Conservation (phyloP, 2,888 invertebrate species). For the Dasysyrphus tricinctus region DNA sequence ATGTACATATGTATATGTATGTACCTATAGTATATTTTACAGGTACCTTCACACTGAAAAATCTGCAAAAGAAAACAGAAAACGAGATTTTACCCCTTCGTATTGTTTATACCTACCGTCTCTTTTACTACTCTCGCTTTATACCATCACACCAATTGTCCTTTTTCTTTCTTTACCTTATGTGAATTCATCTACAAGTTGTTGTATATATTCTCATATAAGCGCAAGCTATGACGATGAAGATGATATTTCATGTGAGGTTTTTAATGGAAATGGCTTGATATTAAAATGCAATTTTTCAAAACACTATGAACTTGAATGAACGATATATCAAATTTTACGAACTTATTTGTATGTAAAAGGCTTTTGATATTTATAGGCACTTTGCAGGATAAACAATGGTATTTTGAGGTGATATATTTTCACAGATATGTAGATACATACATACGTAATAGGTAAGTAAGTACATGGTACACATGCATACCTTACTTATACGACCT, state of each 20-base stretch:
- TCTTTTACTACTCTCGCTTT: slow-evolving; percentile 19
- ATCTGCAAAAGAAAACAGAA: slow-evolving; percentile 28
- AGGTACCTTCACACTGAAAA: slow-evolving; percentile 30
- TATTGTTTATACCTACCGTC: slow-evolving; percentile 36
- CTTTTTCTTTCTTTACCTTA: slow-evolving; percentile 22
- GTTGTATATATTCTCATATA: slow-evolving; percentile 27
- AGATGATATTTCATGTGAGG: background rate
- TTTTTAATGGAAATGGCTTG: slow-evolving; percentile 11
- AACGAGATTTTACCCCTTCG: slow-evolving; percentile 52
- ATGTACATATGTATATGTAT: background rate
- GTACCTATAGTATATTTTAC: background rate
- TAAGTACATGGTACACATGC: background rate
- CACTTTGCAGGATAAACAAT: slow-evolving; percentile 4
- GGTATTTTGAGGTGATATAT: background rate
- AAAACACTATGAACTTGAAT: slow-evolving; percentile 51
- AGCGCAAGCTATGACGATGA: background rate
- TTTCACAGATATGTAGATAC: background rate
- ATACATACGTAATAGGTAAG: background rate
- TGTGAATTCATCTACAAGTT: slow-evolving; percentile 62
- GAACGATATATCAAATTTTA: slow-evolving; percentile 47
- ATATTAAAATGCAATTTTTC: slow-evolving; percentile 65
- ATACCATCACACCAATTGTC: slow-evolving; percentile 34
- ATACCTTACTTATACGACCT: background rate
- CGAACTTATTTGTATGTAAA: slow-evolving; percentile 37
- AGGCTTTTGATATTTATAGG: slow-evolving; percentile 28